A percentile compares a stretch with the other conserved stretches of the same genome.
These are phyloP conservation scores for Pseudococcus viburni DNA, from an alignment of 2,888 invertebrate species.

Conservation along the genomic window DNA sequence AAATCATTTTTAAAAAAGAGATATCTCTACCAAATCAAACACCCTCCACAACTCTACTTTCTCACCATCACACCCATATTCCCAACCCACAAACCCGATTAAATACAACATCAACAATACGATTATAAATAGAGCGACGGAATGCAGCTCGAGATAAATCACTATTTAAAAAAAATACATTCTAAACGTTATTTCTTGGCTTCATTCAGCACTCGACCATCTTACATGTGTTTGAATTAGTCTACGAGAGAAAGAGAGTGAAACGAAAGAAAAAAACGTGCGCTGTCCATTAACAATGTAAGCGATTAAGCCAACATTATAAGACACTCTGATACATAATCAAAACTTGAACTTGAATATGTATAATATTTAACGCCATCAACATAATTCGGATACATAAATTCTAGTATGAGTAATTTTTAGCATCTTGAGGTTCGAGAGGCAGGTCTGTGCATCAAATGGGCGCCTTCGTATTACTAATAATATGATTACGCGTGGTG, in stretches of 20 bases:
- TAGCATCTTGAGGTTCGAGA: not conserved
- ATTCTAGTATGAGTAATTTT: not conserved
- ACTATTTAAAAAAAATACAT: conserved; percentile 3
- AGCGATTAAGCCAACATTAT: conserved; percentile 25
- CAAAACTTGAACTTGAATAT: conserved; percentile 44
- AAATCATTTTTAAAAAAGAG: not conserved
- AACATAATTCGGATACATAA: not conserved
- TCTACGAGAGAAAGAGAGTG: no score
- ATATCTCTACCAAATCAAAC: no score
- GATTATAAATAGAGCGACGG: conserved; percentile 13
- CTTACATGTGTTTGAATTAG: conserved; percentile 27
- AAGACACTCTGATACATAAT: not conserved
- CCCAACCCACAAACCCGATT: conserved; percentile 34
- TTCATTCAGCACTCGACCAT: not conserved
- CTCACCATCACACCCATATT: not conserved
- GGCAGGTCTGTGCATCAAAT: not conserved
- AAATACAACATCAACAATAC: conserved; percentile 35
- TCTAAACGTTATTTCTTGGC: conserved; percentile 13
- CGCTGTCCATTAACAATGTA: conserved; percentile 21
- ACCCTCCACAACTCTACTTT: no score
- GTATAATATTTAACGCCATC: not conserved
- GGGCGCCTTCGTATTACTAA: not conserved
- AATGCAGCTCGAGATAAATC: conserved; percentile 15
- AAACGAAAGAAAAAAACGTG: not conserved
- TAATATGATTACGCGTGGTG: not conserved